Conservation (phyloP, 2,888 invertebrate genomes). For the Eupithecia insigniata region DNA sequence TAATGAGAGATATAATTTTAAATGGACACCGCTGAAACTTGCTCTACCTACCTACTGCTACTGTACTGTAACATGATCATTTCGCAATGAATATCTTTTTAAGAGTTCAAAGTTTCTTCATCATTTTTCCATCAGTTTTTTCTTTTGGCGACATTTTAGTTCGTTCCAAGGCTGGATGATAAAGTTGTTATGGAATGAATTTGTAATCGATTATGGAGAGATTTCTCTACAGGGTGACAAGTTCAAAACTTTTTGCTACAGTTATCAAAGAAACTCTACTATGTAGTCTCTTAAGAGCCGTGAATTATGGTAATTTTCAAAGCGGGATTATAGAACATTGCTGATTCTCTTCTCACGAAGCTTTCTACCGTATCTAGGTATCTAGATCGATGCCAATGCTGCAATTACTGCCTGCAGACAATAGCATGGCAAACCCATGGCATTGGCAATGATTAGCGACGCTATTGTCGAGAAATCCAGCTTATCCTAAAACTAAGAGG, state of each 20-base stretch:
- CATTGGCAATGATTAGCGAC: constrained; percentile 64
- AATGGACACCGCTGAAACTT: neutral
- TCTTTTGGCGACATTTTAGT: neutral
- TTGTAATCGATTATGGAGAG: neutral
- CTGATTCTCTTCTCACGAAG: constrained; percentile 39
- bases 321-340: constrained; percentile 30
- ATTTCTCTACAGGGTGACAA: neutral
- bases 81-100: neutral
- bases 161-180: neutral
- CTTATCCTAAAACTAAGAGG: neutral
- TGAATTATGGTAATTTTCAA: constrained; percentile 18
- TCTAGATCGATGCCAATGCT: constrained; percentile 67
- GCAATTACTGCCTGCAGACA: constrained; percentile 60
- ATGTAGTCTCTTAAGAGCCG: neutral
- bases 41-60: neutral
- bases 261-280: neutral
- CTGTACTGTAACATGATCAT: neutral
- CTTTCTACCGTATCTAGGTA: constrained; percentile 72
- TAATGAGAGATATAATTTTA: constrained; percentile 27
- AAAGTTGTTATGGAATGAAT: neutral
- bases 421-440: constrained; percentile 58
- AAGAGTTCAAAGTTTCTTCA: neutral
- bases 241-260: neutral
- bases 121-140: neutral
- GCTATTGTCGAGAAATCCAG: neutral